Evolutionary conservation across 2,113 vertebrate genomes (phyloP).

Genomic region (Nyctereutes procyonoides): DNA sequence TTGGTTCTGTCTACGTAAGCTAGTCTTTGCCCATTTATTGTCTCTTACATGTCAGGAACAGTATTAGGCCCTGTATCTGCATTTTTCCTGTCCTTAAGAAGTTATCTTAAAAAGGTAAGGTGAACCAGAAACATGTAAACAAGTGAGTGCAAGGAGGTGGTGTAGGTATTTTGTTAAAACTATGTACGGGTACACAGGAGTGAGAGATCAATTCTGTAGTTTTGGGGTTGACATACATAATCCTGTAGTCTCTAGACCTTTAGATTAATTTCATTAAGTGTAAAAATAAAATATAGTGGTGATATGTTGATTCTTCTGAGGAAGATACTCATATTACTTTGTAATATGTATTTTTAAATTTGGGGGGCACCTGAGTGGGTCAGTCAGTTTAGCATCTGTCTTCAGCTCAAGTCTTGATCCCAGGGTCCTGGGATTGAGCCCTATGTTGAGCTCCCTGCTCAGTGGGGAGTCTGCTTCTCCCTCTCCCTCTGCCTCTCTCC

Average conservation of each 20-base stretch:
- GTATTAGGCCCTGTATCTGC: background rate
- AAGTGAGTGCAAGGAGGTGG: background rate
- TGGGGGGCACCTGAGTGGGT: too few species aligned
- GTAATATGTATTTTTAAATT: slow-evolving; percentile 35
- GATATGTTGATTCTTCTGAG: background rate
- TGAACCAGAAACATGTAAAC: slow-evolving; percentile 27
- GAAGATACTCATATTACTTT: slow-evolving; percentile 24
- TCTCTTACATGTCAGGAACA: background rate
- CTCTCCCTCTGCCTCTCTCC: background rate
- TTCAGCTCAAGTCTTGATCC: background rate
- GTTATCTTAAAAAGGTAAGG: background rate
- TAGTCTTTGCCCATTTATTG: slow-evolving; percentile 3
- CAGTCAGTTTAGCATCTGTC: too few species aligned
- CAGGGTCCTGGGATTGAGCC: background rate
- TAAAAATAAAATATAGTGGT: slow-evolving; percentile 51
- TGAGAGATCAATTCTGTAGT: background rate
- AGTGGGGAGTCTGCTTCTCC: background rate
- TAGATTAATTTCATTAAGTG: slow-evolving; percentile 37
- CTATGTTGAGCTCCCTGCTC: background rate
- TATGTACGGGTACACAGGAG: background rate
- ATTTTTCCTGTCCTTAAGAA: slow-evolving; percentile 13
- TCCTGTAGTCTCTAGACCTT: slow-evolving; percentile 26
- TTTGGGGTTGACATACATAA: background rate
- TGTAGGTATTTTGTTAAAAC: slow-evolving; percentile 11
- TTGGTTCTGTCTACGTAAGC: slow-evolving; percentile 8